Percentiles rank a stretch among this genome's conserved stretches.
Conservation (phyloP, 2,888 invertebrate genomes). For the Limnephilus auricula region DNA sequence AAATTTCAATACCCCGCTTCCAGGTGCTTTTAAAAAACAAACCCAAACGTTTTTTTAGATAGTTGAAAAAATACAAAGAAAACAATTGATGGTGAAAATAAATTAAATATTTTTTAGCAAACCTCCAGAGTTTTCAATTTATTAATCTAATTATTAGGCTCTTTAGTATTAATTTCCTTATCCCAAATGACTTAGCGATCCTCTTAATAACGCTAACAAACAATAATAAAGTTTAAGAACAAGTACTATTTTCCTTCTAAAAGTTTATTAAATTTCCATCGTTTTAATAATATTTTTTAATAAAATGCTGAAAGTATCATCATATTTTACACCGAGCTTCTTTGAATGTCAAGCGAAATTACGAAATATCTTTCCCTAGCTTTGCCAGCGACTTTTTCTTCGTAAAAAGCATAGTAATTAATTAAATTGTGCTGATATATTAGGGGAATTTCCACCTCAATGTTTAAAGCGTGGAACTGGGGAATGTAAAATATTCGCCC, state of each 20-base stretch:
- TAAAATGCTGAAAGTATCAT: neutral
- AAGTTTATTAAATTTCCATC: neutral
- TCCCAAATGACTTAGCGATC: neutral
- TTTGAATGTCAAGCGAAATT: neutral
- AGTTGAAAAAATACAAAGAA: too few species aligned
- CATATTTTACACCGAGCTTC: neutral
- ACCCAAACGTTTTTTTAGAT: too few species aligned
- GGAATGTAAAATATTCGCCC: neutral
- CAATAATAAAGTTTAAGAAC: neutral
- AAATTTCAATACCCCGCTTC: too few species aligned
- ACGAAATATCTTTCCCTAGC: neutral
- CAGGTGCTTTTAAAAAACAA: too few species aligned
- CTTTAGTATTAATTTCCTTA: neutral
- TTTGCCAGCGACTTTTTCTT: neutral
- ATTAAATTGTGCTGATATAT: conserved; percentile 12
- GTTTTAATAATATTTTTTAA: neutral
- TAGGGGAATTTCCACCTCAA: conserved; percentile 7
- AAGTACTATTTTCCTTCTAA: neutral
- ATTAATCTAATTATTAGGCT: neutral
- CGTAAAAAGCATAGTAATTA: conserved; percentile 5
- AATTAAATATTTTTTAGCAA: too few species aligned
- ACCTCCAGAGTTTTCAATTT: too few species aligned
- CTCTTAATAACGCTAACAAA: neutral
- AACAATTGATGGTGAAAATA: too few species aligned
- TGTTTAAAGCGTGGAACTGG: conserved; percentile 13